These are phyloP conservation scores for Eciton burchellii DNA, from an alignment of 1,140 invertebrate species.

Conservation along the genomic window DNA sequence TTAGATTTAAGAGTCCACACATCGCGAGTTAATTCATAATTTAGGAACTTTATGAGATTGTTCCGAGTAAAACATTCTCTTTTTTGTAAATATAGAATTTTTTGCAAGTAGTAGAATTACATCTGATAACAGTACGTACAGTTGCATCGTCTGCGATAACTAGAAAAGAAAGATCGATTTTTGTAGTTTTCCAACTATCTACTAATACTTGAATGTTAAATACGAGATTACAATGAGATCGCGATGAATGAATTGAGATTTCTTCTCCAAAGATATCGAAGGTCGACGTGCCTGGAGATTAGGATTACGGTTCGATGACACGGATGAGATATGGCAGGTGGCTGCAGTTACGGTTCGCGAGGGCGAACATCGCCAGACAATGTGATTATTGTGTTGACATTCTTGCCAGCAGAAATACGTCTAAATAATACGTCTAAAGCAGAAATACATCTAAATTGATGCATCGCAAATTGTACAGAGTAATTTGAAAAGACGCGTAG, in stretches of 20 bases:
- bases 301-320: constrained; percentile 41
- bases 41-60: too few relatives aligned
- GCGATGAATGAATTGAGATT: constrained; percentile 21
- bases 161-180: background rate
- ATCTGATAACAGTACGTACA: too few relatives aligned
- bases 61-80: too few relatives aligned
- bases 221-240: background rate
- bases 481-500: background rate
- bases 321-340: constrained; percentile 49
- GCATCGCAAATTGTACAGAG: background rate
- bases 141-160: background rate
- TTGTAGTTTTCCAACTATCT: background rate
- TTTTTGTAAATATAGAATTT: too few relatives aligned
- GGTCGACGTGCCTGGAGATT: constrained; percentile 18
- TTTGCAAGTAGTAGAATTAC: too few relatives aligned
- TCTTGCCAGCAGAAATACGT: background rate
- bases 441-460: too few relatives aligned
- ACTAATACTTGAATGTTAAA: background rate
- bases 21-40: background rate
- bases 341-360: constrained; percentile 27
- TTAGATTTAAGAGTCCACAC: background rate
- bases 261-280: constrained; percentile 7
- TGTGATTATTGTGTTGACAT: constrained; percentile 30
- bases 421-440: too few relatives aligned
- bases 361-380: constrained; percentile 56